Evolutionary conservation across 2,797 vertebrate genomes (phyloP), one percentile per base, ranked within the genome.

Genomic region (Enteromius fasciolatus): DNA sequence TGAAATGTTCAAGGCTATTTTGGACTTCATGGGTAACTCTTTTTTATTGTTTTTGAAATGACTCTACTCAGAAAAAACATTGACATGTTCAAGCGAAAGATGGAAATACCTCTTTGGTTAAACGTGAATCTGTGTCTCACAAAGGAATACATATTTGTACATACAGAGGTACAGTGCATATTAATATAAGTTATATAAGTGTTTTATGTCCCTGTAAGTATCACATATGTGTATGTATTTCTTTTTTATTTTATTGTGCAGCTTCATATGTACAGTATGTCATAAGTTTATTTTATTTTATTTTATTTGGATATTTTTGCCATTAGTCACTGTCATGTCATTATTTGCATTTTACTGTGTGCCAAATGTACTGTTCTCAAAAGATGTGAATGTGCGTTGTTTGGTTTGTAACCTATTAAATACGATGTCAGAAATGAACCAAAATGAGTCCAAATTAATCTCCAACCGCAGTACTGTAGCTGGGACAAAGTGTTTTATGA

Each of bases 281-380:
- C 92, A 91, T 89, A 90, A 94, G 92, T 93, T 10, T 85, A 61
- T 41, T 46, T 81, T 23, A 41, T 25, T 69, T 81, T 23, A 44
- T 83, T 63, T 63, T 48, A n/a, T 82, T 63, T 63, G 14, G 61
- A 76, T 92, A 95, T 95, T 2, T 48, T 84, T 92, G 93, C 91
- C 93, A 93, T 95, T 94, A 92, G 89, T 95, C 94, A 95, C 94
- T 95, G 94, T 96, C 95, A 93, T 93, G 94, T 96, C 91, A 92
- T 93, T 92, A 92, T 96, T 94, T 92, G 93, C 94, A 94, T 95
- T 94, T 95, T 93, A 94, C 92, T 96, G 95, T 76, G 92, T 98
- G 96, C 96, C 96, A 97, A 97, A 98, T 96, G 96, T 98, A 97
- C 96, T 98, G 97, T 98, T 97, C 93, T 96, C 95, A 93, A 96